Evolutionary conservation across 1,140 invertebrate genomes (phyloP), one percentile per base, ranked within the genome.

Genomic region (Orchestia grillus): DNA sequence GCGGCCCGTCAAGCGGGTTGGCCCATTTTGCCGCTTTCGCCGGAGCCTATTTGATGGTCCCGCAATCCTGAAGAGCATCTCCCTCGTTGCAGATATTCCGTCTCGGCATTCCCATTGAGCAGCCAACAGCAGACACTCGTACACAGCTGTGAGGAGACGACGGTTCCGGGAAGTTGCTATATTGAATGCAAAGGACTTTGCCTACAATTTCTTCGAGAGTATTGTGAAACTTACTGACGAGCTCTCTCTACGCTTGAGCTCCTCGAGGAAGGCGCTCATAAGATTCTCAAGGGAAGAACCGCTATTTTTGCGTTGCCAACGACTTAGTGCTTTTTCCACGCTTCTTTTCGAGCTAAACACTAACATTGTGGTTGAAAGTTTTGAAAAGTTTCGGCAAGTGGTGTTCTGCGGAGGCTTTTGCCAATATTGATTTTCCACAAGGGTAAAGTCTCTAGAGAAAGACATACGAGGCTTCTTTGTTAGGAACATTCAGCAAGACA

Each of bases 201-300:
- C 88, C n/a, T 90, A 90, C 88, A 90, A 90, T 90, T 44, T 90
- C 43, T 43, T 44, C 28, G 88, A 90, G 41, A 90, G 88, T 41
- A 90, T 90, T 90, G 88, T 90, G 88, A 8, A 90, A 90, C 88
- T 42, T 90, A 90, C 42, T 90, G 88, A 90, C 88, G 88, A 90
- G 88, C 43, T 90, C 36, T 41, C 62, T 77, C 15, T 28, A 77
- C 11, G 62, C 62, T 77, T 77, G 15, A 15, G 62, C 11, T 28
- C 28, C 28, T 28, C 28, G 62, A 77, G 62, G 62, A 36, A 23
- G 62, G 28, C 62, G 62, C 62, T 77, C 36, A 36, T 77, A 77
- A 77, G 62, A 77, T 77, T 77, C 62, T 77, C 28, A 28, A 36
- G 62, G 28, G 28, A 15, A 77, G 62, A 77, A 77, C 11, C 62